Base-by-base conservation (phyloP, 2,888 invertebrate genomes). In the Mimas tiliae region DNA sequence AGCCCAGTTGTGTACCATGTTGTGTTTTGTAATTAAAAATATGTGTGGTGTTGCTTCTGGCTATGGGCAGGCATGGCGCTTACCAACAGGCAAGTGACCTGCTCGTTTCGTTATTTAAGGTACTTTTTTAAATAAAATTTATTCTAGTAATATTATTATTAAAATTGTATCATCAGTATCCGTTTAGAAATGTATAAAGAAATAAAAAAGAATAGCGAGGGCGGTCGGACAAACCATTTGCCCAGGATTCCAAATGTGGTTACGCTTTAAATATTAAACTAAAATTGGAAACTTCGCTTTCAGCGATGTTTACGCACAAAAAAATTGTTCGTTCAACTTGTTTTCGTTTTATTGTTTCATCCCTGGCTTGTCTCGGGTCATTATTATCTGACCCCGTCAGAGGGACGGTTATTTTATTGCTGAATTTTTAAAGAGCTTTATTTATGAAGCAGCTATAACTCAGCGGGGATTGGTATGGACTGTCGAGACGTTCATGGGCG, bases 281-380 rank as follows among this genome's bases (percentile, higher is more conserved):
- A 58, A 58, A 58, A 58, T 58, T 58, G 42, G 42, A 58, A 58
- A 58, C 58, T 58, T 58, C 42, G 58, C 38, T 58, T 19, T 58
- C 42, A 58, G 38, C 19, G 42, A 42, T 58, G 58, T 42, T 58
- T 58, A 58, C 58, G 58, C 42, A 42, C 58, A 58, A 58, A 58
- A 19, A 58, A 58, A 58, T 58, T 42, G 58, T 58, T 58, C 58
- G 38, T 58, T 19, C 58, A 19, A 53, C 53, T 58, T 55, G 55
- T 38, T 55, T 38, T 55, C 34, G 55, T 16, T 55, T 58, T 38
- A 42, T 38, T 9, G 6, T 16, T 58, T 19, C 55, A 11, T 38
- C 11, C 19, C 42, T 19, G 38, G 19, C 19, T 58, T 42, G 9
- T 14, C 27, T 14, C 34, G 58, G 55, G 11, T 58, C 58, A 58